Evolutionary conservation across 2,797 vertebrate species (phyloP).

Genomic region (Rousettus madagascariensis): DNA sequence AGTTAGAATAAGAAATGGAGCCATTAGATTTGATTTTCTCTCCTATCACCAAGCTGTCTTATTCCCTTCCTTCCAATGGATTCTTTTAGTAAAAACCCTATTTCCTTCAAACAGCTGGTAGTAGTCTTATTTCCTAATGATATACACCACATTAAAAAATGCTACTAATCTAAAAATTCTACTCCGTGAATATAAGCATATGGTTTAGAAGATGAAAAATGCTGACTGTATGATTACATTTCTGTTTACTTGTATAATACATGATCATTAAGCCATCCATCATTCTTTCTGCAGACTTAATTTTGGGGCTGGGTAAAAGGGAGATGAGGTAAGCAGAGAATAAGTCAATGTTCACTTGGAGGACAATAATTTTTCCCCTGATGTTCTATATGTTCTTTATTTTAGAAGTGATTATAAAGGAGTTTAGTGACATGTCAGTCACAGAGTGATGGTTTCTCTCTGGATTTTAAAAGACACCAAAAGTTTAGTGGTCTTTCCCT

Average conservation of each 20-base stretch:
- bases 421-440: neutral
- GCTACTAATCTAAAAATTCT: slow-evolving; percentile 69
- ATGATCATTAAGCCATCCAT: slow-evolving; percentile 62
- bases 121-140: slow-evolving; percentile 73
- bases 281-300: slow-evolving; percentile 50
- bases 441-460: neutral
- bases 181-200: slow-evolving; percentile 68
- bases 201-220: slow-evolving; percentile 65
- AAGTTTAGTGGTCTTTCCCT: neutral
- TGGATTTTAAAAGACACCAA: neutral
- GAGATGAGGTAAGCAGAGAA: slow-evolving; percentile 28
- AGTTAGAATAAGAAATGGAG: slow-evolving; percentile 2
- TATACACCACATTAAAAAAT: slow-evolving; percentile 74
- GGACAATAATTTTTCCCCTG: neutral
- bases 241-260: slow-evolving; percentile 43
- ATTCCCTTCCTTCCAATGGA: slow-evolving; percentile 63
- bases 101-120: slow-evolving; percentile 72
- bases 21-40: slow-evolving; percentile 39
- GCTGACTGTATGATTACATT: slow-evolving; percentile 63
- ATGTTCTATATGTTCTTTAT: neutral
- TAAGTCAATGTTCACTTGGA: neutral
- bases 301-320: neutral
- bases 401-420: neutral
- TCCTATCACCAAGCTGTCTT: slow-evolving; percentile 52
- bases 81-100: slow-evolving; percentile 54